phyloP scores from a whole-genome alignment of 1,140 invertebrate genomes.

The Lerema accius region DNA sequence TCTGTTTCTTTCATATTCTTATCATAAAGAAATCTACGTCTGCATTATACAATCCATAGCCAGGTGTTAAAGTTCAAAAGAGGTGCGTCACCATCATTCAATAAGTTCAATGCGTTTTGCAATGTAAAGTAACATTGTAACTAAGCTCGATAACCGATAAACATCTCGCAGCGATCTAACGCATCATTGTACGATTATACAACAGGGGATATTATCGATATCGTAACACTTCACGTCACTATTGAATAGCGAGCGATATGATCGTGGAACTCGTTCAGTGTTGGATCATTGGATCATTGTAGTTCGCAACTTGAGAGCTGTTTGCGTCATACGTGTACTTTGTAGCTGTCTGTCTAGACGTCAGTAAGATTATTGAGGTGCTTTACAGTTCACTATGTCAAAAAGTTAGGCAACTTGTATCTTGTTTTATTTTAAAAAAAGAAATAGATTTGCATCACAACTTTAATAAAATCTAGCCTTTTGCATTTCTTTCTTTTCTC shows the following conservation, averaged over 20 bases:
- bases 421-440: too few relatives aligned
- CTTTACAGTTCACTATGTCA: neutral
- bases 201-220: constrained; percentile 50
- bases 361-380: neutral
- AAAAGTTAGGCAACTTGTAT: too few relatives aligned
- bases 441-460: too few relatives aligned
- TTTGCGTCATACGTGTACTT: neutral
- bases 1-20: neutral
- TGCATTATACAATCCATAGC: neutral
- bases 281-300: neutral
- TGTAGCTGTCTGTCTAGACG: neutral
- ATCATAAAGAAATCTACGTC: neutral
- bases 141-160: constrained; percentile 40
- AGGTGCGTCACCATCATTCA: constrained; percentile 8
- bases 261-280: constrained; percentile 28
- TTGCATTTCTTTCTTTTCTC: too few relatives aligned
- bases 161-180: constrained; percentile 40
- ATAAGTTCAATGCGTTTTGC: constrained; percentile 17
- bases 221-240: constrained; percentile 54
- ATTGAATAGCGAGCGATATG: constrained; percentile 36
- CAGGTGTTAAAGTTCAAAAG: constrained; percentile 8
- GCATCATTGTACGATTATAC: constrained; percentile 48
- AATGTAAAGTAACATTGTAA: constrained; percentile 18
- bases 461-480: too few relatives aligned
- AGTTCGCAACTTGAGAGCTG: neutral